phyloP scores from a whole-genome alignment of 2,797 vertebrate genomes.

The Enteromius thamalakanensis region DNA sequence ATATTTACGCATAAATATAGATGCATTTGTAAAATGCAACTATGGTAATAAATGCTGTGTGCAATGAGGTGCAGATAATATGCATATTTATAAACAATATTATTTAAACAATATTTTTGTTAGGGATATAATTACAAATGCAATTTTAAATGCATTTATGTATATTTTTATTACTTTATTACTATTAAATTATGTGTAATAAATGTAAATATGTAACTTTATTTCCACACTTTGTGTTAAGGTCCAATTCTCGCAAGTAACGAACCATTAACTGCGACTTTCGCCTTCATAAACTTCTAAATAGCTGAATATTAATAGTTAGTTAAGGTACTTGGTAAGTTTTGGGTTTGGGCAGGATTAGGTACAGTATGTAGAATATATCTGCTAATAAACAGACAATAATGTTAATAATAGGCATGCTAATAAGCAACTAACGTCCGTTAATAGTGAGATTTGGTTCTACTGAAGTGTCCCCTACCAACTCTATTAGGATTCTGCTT shows the following conservation, averaged over 20 bases:
- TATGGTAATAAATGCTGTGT: no score
- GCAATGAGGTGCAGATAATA: no score
- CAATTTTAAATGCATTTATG: neutral
- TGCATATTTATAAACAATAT: neutral
- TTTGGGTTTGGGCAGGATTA: neutral
- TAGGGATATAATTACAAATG: neutral
- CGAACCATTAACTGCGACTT: no score
- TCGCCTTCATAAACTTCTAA: neutral
- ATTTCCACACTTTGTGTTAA: neutral
- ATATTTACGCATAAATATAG: no score
- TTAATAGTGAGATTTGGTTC: neutral
- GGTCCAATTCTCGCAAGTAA: neutral
- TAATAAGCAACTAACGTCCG: neutral
- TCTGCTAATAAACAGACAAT: neutral
- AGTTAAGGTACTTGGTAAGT: neutral
- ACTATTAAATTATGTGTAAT: neutral
- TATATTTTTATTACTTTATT: neutral
- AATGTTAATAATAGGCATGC: neutral
- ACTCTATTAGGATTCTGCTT: neutral
- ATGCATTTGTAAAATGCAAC: no score
- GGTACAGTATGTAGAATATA: neutral
- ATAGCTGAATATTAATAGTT: neutral
- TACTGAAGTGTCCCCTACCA: neutral
- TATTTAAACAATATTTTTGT: neutral
- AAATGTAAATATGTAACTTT: neutral